These are phyloP conservation scores for Platycercus adscitus DNA, from an alignment of 2,113 vertebrate species.

Conservation along the genomic window DNA sequence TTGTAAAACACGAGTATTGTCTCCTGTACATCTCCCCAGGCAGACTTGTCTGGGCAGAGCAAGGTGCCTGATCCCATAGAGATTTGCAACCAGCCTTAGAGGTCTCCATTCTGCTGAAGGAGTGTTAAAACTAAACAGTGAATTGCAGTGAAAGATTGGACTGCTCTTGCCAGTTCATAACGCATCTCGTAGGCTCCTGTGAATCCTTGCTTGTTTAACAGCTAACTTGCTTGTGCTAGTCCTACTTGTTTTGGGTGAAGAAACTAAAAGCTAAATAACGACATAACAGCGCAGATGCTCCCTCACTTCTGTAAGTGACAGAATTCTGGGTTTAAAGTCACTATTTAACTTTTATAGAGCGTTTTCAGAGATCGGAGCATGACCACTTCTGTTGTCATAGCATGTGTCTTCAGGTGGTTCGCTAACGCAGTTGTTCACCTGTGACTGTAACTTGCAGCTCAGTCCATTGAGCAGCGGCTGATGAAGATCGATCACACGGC, in stretches of 20 bases:
- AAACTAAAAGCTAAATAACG: background rate
- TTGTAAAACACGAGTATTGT: accelerated
- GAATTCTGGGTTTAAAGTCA: background rate
- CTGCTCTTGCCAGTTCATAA: background rate
- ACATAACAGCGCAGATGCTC: background rate
- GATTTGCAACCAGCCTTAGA: background rate
- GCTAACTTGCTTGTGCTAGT: background rate
- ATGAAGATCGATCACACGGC: slow-evolving; percentile 95
- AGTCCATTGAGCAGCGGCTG: slow-evolving; percentile 88
- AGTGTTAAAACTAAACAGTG: background rate
- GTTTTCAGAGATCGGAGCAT: background rate
- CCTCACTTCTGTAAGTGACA: background rate
- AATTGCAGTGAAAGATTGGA: background rate
- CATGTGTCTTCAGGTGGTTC: accelerated
- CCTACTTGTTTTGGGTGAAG: background rate
- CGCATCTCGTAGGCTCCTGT: accelerated
- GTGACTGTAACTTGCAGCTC: slow-evolving; percentile 78
- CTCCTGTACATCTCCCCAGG: accelerated
- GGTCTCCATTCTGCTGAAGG: background rate
- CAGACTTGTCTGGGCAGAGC: accelerated
- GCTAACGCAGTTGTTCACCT: accelerated
- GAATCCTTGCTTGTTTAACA: slow-evolving; percentile 14
- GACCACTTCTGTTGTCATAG: background rate
- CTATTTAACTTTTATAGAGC: background rate
- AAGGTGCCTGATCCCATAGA: background rate